A percentile compares a stretch with the other conserved stretches of the same genome.
phyloP scores from a whole-genome alignment of 2,113 vertebrate species.

The Chlorocebus sabaeus region DNA sequence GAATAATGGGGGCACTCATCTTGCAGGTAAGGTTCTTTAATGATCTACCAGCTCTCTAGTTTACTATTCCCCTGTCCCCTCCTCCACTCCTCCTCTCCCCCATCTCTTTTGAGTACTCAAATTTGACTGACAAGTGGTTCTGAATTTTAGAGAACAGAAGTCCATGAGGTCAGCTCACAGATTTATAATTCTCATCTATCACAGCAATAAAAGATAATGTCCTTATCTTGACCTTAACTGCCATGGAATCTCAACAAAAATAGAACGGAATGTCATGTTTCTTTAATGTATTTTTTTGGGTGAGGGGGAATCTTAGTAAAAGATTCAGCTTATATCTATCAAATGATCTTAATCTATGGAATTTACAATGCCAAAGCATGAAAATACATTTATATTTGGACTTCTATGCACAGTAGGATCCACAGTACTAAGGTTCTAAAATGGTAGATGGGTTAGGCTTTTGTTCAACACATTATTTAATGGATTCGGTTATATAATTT shows the following conservation, averaged over 20 bases:
- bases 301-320: not conserved
- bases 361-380: not conserved
- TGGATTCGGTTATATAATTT: not conserved
- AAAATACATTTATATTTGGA: not conserved
- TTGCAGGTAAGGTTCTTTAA: not conserved
- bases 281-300: not conserved
- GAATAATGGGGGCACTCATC: too few species aligned
- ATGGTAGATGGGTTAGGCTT: not conserved
- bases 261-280: not conserved
- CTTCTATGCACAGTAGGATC: not conserved
- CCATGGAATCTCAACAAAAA: constrained; percentile 15
- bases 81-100: too few species aligned
- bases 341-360: not conserved
- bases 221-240: not conserved
- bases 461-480: not conserved
- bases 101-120: not conserved
- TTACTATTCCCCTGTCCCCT: too few species aligned
- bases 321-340: not conserved
- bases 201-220: not conserved
- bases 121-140: not conserved
- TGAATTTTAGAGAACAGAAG: not conserved
- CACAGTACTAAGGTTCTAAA: not conserved
- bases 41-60: not conserved
- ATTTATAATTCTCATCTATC: not conserved
- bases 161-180: not conserved